A percentile compares a stretch with the other conserved stretches of the same genome.
Evolutionary conservation across 2,797 vertebrate genomes (phyloP).

Genomic region (Allobates femoralis): DNA sequence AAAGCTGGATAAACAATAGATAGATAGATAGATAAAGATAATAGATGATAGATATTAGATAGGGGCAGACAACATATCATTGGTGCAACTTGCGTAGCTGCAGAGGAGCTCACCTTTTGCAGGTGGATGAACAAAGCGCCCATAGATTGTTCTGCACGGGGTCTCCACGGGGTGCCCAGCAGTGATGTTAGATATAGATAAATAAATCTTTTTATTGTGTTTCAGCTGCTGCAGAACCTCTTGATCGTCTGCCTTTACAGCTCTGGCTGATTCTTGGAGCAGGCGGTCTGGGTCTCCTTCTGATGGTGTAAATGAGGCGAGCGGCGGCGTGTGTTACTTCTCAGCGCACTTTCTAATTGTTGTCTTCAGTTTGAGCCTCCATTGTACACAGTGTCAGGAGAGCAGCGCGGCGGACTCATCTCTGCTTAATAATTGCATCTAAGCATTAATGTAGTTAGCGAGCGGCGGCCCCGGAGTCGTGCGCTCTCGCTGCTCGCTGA

Average conservation of each 20-base stretch:
- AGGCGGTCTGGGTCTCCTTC: constrained; percentile 6
- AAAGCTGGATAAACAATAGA: no score
- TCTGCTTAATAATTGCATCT: constrained; percentile 56
- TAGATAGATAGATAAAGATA: no score
- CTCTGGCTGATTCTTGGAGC: background rate
- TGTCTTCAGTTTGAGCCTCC: constrained; percentile 54
- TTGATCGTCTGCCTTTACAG: background rate
- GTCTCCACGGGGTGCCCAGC: no score
- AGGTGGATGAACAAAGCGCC: no score
- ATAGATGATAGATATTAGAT: no score
- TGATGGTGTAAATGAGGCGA: constrained; percentile 19
- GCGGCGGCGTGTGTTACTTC: no score
- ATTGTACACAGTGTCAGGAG: constrained; percentile 57
- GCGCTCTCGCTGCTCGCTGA: background rate
- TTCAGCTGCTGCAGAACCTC: constrained; percentile 24
- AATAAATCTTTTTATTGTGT: background rate
- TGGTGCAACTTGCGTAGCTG: no score
- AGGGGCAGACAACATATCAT: no score
- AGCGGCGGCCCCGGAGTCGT: constrained; percentile 28
- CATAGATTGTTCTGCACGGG: no score
- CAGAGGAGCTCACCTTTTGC: no score
- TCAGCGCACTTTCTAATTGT: constrained; percentile 56
- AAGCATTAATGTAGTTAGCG: background rate
- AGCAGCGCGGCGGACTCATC: constrained; percentile 39
- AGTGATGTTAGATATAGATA: no score